Base-by-base conservation (phyloP, 2,888 invertebrate species). In the Harpalus rufipes region DNA sequence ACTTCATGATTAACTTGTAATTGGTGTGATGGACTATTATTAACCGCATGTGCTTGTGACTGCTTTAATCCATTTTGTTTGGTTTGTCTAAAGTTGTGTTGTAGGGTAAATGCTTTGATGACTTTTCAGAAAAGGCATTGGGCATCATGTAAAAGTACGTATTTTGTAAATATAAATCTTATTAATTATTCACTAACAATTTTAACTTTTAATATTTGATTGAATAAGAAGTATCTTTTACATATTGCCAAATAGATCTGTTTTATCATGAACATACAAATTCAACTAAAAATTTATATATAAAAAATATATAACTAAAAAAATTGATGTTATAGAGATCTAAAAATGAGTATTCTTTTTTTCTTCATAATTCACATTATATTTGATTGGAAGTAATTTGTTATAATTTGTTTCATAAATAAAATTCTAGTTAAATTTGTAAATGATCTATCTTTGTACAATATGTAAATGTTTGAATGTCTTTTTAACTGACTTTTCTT, bases 91-190 rank as follows among this genome's bases (percentile, higher is more conserved):
- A 68, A 39, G 39, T 74, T 74, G 72, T 44, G 39, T 74, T 74
- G 72, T 44, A 74, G 41, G 68, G 68, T 25, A 18, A 59, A 74
- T 14, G 72, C 72, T 74, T 74, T 74, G 16, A 74, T 74, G 44
- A 74, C 85, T 90, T 90, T 90, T 88, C 90, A 90, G 90, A 87
- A 88, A 89, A 88, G 90, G 89, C 89, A 88, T 89, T 90, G 90
- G 89, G 88, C 90, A 89, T 87, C 90, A 87, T 86, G 86, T 85
- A 86, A 85, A 86, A 87, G 89, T 89, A 90, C 89, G 90, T 90
- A 90, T 89, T 68, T 74, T 86, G 84, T 68, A 68, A 32, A 68
- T 68, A 68, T 86, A 21, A 80, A 61, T 65, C 41, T 82, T 84
- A 12, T 74, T 41, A 61, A 41, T 44, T 72, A 32, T 85, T 79